Base-by-base conservation (phyloP, 2,888 invertebrate genomes). In the Hirtodrosophila cameraria region DNA sequence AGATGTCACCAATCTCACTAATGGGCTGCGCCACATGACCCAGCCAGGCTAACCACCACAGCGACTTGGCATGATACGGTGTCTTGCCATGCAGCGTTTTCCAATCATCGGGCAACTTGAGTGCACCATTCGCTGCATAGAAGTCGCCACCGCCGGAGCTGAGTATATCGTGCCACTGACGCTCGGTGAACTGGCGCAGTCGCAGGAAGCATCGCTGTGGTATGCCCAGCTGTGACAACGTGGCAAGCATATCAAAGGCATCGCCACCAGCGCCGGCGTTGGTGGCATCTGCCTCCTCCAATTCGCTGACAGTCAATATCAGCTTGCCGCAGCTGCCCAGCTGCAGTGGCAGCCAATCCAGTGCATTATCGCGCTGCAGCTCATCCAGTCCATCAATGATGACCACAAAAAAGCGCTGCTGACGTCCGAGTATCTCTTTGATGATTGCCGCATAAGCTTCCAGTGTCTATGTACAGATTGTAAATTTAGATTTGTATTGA, bases 361-460 rank as follows among this genome's bases (percentile, higher is more conserved):
- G 92, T 85, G 93, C 91, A 0, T 74, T 73, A 41, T 87, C 87
- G 9, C 72, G 59, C 35, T 88, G 63, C 52, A 90, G 92, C 88
- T 94, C 93, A 87, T 95, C 95, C 35, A 96, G 92, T 0, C 96
- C 96, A 86, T 96, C 96, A 72, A 97, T 93, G 43, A 96, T 92
- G 66, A 97, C 92, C 46, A 96, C 92, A 58, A 95, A 91, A 39
- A 94, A 93, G 70, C 94, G 92, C 85, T 90, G 89, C 36, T 84
- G 86, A 16, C 76, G 79, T 15, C 81, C 88, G 31, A 91, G 65
- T 16, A 88, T 71, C 4, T 84, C 82, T n/a, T 83, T 71, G 65
- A 95, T 92, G 16, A 93, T 92, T 52, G 91, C 90, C 11, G 94
- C 93, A 83, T 97, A 95, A 0, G 94, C 93, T 67, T 93, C 93